Evolutionary conservation across 2,888 invertebrate species (phyloP).

Genomic region (Coronaproctus castanopsis): DNA sequence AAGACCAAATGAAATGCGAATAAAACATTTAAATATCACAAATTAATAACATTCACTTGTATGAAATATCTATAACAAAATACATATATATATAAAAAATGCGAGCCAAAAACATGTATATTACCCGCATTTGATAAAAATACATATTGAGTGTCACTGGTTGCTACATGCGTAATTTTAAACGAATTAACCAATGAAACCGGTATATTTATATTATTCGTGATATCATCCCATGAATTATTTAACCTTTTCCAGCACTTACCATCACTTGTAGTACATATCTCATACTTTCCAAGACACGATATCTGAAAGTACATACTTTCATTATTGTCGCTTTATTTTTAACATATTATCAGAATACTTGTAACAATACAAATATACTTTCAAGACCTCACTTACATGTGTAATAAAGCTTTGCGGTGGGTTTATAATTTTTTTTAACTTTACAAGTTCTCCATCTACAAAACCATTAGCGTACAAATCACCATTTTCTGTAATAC

Average conservation of each 20-base stretch:
- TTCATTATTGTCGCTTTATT: neutral
- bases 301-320: slow-evolving; percentile 14
- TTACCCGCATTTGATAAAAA: slow-evolving; percentile 26
- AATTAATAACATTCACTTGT: neutral
- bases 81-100: neutral
- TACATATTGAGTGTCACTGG: slow-evolving; percentile 29
- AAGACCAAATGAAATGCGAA: no score
- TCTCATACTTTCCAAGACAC: slow-evolving; percentile 16
- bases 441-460: neutral
- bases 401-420: neutral
- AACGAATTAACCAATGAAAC: slow-evolving; percentile 5
- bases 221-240: slow-evolving; percentile 17
- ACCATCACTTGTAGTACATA: slow-evolving; percentile 18
- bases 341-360: neutral
- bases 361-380: neutral
- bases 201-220: slow-evolving; percentile 13
- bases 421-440: neutral
- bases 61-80: neutral
- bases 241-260: slow-evolving; percentile 18
- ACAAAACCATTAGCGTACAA: neutral
- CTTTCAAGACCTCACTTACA: no score
- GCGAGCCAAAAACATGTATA: slow-evolving; percentile 2
- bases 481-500: neutral
- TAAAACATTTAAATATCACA: neutral
- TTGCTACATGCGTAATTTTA: slow-evolving; percentile 28